These are phyloP conservation scores for Meiosimyza decipiens DNA, from an alignment of 2,888 invertebrate species.

Conservation along the genomic window DNA sequence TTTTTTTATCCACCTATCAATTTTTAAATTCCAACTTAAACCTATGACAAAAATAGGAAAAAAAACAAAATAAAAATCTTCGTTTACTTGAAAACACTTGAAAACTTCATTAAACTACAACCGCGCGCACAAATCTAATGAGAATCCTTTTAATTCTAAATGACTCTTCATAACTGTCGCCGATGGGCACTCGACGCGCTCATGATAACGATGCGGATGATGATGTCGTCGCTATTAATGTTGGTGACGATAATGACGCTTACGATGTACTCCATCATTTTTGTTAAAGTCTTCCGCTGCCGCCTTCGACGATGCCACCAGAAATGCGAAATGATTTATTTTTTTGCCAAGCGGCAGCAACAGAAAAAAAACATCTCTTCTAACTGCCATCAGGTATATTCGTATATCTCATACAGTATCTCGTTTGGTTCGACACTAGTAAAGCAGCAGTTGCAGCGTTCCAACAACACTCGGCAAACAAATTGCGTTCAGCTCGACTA, in stretches of 20 bases:
- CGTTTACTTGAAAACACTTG: conserved; percentile 2
- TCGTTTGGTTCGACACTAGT: neutral
- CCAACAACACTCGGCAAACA: conserved; percentile 24
- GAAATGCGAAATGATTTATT: conserved; percentile 27
- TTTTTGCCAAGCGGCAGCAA: neutral
- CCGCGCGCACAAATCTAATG: conserved; percentile 28
- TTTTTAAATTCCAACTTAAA: too few species aligned
- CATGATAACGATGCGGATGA: neutral
- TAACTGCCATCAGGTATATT: neutral
- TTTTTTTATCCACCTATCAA: too few species aligned
- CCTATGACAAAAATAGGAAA: too few species aligned
- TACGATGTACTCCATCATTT: conserved; percentile 15
- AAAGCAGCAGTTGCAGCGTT: neutral
- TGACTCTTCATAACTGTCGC: conserved; percentile 26
- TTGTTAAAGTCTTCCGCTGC: conserved; percentile 20
- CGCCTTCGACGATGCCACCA: neutral
- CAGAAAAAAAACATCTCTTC: neutral
- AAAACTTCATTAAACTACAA: conserved; percentile 13
- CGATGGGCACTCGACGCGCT: conserved; percentile 11
- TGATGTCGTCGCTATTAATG: neutral
- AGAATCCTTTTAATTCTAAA: conserved; percentile 32
- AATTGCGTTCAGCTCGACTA: conserved; percentile 31
- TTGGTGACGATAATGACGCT: neutral
- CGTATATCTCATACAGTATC: neutral
- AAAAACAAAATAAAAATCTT: too few species aligned